Evolutionary conservation across 1,140 invertebrate genomes (phyloP).

Genomic region (Temnothorax nylanderi): DNA sequence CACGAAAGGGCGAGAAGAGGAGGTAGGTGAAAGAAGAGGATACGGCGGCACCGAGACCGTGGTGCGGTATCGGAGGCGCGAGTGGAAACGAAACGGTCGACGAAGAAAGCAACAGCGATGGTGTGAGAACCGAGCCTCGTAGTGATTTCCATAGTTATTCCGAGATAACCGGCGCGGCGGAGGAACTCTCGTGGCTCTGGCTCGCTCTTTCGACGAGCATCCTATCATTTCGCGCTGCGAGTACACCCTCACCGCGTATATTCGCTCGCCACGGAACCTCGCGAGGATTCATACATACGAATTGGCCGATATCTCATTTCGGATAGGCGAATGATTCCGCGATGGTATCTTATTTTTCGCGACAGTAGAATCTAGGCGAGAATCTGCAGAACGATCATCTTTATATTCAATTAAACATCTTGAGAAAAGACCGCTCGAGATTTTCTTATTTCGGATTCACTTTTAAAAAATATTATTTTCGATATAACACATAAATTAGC

Average conservation of each 20-base stretch:
- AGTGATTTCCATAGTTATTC: slow-evolving; percentile 81
- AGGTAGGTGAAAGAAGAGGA: slow-evolving; percentile 36
- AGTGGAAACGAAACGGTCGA: slow-evolving; percentile 67
- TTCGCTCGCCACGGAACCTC: slow-evolving; percentile 51
- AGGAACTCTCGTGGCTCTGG: slow-evolving; percentile 63
- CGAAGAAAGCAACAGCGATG: slow-evolving; percentile 68
- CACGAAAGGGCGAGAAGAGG: slow-evolving; percentile 6
- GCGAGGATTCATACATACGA: slow-evolving; percentile 40
- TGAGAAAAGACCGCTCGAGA: not conserved
- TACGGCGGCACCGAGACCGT: slow-evolving; percentile 21
- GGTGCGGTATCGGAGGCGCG: slow-evolving; percentile 51
- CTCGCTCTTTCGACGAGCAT: slow-evolving; percentile 66
- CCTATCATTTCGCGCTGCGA: slow-evolving; percentile 73
- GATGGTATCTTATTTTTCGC: not conserved
- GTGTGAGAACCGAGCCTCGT: slow-evolving; percentile 78
- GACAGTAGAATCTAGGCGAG: not conserved
- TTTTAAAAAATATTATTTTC: slow-evolving; percentile 7
- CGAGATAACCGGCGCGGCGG: slow-evolving; percentile 75
- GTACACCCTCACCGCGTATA: slow-evolving; percentile 52
- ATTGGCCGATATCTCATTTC: not conserved
- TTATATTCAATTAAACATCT: not conserved
- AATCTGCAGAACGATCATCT: not conserved
- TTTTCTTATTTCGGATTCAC: not conserved
- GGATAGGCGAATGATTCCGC: not conserved
- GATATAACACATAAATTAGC: not conserved